Percentiles rank a stretch among this genome's conserved stretches.
Evolutionary conservation across 2,113 vertebrate genomes (phyloP).

Genomic region (Otolemur garnettii): DNA sequence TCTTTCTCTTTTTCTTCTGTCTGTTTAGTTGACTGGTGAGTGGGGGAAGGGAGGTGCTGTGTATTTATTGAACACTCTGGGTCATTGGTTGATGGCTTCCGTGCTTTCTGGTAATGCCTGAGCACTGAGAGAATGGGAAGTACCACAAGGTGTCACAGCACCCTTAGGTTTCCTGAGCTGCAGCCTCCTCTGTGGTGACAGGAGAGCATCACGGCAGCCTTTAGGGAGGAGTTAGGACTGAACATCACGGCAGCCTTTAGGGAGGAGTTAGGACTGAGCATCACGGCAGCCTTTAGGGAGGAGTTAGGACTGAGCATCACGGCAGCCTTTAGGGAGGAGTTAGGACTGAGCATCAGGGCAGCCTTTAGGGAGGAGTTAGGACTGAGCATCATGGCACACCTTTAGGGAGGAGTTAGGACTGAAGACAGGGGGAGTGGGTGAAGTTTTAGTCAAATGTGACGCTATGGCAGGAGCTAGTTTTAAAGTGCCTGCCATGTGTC

Average conservation of each 20-base stretch:
- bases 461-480: not conserved
- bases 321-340: too few species aligned
- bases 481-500: not conserved
- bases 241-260: not conserved
- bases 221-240: not conserved
- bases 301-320: too few species aligned
- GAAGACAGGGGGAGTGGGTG: not conserved
- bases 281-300: too few species aligned
- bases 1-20: not conserved
- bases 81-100: not conserved
- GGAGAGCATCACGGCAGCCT: not conserved
- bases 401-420: not conserved
- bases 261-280: too few species aligned
- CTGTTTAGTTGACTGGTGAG: not conserved
- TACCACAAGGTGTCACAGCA: fast-evolving
- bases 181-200: not conserved
- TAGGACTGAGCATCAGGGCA: too few species aligned
- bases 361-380: too few species aligned
- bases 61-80: not conserved
- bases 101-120: not conserved
- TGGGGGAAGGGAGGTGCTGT: not conserved
- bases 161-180: not conserved
- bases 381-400: not conserved
- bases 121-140: not conserved
- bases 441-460: not conserved